A percentile compares a stretch with the other conserved stretches of the same genome.
These are phyloP conservation scores for Tholera decimalis DNA, from an alignment of 2,888 invertebrate species.

Conservation along the genomic window DNA sequence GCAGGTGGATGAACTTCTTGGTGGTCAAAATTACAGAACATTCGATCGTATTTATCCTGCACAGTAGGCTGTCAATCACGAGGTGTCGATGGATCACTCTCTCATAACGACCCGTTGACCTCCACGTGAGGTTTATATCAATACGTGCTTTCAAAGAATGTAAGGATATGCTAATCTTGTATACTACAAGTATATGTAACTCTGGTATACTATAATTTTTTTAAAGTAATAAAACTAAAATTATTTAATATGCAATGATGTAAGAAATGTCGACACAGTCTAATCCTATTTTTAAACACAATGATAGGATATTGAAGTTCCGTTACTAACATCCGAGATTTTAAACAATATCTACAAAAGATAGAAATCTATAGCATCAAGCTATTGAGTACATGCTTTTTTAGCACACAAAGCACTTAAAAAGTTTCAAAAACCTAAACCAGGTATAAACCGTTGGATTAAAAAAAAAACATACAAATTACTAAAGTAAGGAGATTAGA, in stretches of 20 bases:
- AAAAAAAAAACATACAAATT: slow-evolving; percentile 41
- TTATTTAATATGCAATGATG: too few species aligned
- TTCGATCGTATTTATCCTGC: not conserved
- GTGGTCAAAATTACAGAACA: not conserved
- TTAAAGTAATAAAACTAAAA: too few species aligned
- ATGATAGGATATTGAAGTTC: not conserved
- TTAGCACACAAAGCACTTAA: slow-evolving; percentile 18
- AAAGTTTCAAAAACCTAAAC: not conserved
- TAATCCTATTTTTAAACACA: not conserved
- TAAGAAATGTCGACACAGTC: not conserved
- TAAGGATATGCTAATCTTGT: too few species aligned
- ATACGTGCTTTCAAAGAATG: not conserved
- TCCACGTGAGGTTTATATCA: slow-evolving; percentile 14
- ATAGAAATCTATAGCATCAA: slow-evolving; percentile 28
- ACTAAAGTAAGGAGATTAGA: slow-evolving; percentile 49
- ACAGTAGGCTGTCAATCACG: slow-evolving; percentile 65
- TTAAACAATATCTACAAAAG: slow-evolving; percentile 25
- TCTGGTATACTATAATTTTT: not conserved
- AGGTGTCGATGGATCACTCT: slow-evolving; percentile 81
- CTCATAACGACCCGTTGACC: slow-evolving; percentile 68
- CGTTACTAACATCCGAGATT: slow-evolving; percentile 8
- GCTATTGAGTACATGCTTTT: not conserved
- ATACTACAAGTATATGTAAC: too few species aligned
- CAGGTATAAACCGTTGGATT: not conserved
- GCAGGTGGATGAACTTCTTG: too few species aligned